Percentiles rank a stretch among this genome's conserved stretches.
These are phyloP conservation scores for Serrognathus titanus DNA, from an alignment of 2,888 invertebrate genomes.

Conservation along the genomic window DNA sequence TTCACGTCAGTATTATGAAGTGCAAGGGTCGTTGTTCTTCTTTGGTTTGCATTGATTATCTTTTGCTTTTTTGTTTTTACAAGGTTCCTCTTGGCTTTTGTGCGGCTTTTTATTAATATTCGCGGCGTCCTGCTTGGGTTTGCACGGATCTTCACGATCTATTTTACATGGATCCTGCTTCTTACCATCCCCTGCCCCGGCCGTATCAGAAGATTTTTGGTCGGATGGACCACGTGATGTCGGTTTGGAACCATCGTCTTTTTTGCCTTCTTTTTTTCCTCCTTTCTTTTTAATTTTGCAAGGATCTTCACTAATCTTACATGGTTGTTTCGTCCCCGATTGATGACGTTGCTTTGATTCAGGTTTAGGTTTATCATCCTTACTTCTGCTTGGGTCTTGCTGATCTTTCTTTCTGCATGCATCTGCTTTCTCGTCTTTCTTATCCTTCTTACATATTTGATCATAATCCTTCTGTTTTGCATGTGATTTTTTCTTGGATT, in stretches of 20 bases:
- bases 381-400: slow-evolving; percentile 12
- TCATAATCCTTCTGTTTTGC: slow-evolving; percentile 4
- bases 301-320: no score
- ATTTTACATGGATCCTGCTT: not conserved
- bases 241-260: no score
- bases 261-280: no score
- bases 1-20: not conserved
- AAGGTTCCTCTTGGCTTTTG: not conserved
- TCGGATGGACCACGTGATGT: no score
- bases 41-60: not conserved
- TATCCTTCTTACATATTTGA: not conserved
- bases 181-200: not conserved
- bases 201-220: no score
- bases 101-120: not conserved
- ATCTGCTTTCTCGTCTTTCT: slow-evolving; percentile 7
- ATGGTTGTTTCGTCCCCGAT: no score
- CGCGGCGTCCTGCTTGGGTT: not conserved
- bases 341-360: no score
- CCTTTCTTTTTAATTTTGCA: no score
- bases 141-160: not conserved
- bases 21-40: not conserved
- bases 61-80: not conserved
- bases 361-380: slow-evolving; percentile 3
- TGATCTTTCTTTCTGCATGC: slow-evolving; percentile 23
- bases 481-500: slow-evolving; percentile 10